Evolutionary conservation across 2,113 vertebrate species (phyloP), one percentile per base, ranked within the genome.

Genomic region (Centrocercus urophasianus): DNA sequence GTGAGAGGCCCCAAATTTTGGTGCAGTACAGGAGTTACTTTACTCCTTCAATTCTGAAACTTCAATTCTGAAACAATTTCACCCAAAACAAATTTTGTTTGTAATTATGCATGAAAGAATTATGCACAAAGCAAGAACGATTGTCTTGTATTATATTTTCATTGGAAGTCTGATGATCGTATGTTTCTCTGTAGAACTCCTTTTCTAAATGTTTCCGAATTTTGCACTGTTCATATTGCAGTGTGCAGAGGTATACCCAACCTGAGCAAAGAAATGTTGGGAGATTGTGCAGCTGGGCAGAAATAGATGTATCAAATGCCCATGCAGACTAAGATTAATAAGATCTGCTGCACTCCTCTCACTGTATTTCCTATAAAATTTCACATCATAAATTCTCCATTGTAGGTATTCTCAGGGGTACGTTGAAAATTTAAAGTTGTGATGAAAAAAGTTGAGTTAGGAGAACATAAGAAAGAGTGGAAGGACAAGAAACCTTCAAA

Each of bases 101-200:
- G 4, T 16, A 88, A 69, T 69, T 91, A 69, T 65, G 59, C 28
- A 54, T 25, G 1, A 69, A 93, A 88, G 34, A 34, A 34, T 34
- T 34, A 48, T 56, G 28, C 73, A 25, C 12, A 79, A 67, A 81
- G 5, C 5, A 54, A 63, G 4, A 57, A 25, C 25, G 81, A 24
- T 18, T n/a, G 18, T 60, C 30, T 56, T 1, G 0, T 19, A 10
- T 56, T 43, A 11, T 30, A 57, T 48, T 70, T 86, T 56, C 32
- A 59, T 5, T 27, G 21, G 17, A 75, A 70, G 17, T 52, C 28
- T 50, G 28, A 28, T 50, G 36, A 30, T 17, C 2, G 83, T 64
- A 11, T 25, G 5, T 34, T 67, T 7, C 27, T 4, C 2, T 6
- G 4, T 0, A 1, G 22, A 56, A 65, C 10, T 10, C 2, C 0